Evolutionary conservation across 1,140 invertebrate species (phyloP).

Genomic region (Macrostomum lignano): DNA sequence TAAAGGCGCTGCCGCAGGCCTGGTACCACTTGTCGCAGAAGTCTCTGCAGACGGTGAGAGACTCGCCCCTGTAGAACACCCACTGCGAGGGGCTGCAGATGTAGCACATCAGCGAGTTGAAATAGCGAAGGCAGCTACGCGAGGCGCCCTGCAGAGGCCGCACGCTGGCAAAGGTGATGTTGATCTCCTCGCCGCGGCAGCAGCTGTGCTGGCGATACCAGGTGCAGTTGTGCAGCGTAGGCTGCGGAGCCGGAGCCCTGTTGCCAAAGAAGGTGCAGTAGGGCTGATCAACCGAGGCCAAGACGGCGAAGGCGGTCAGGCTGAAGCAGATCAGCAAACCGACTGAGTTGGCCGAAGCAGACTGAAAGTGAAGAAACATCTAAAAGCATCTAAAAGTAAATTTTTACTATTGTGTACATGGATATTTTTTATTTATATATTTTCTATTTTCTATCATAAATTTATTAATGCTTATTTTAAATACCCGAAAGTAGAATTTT

Average conservation of each 20-base stretch:
- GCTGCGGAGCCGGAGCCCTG: slow-evolving; percentile 20
- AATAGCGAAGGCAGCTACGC: slow-evolving; percentile 17
- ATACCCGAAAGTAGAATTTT: too few relatives aligned
- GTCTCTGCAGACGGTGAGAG: slow-evolving; percentile 20
- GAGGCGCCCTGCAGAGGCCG: slow-evolving; percentile 24
- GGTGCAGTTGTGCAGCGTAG: slow-evolving; percentile 23
- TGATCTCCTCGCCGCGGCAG: slow-evolving; percentile 25
- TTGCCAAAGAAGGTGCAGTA: slow-evolving; percentile 28
- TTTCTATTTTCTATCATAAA: too few relatives aligned
- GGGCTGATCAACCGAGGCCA: slow-evolving; percentile 2
- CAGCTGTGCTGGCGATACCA: slow-evolving; percentile 26
- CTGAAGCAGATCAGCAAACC: too few relatives aligned
- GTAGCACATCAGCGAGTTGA: slow-evolving; percentile 28
- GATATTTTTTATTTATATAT: too few relatives aligned
- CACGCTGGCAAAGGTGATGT: slow-evolving; percentile 20
- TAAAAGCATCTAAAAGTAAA: too few relatives aligned
- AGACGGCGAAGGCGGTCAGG: too few relatives aligned
- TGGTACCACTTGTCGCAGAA: slow-evolving; percentile 21
- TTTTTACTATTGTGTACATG: too few relatives aligned
- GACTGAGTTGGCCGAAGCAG: too few relatives aligned
- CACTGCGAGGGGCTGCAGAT: slow-evolving; percentile 25
- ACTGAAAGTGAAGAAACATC: too few relatives aligned
- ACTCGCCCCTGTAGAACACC: slow-evolving; percentile 19
- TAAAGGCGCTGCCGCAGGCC: too few relatives aligned
- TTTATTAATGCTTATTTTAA: too few relatives aligned